These are phyloP conservation scores for Hiodon tergisus DNA, from an alignment of 2,113 vertebrate species.

Conservation along the genomic window DNA sequence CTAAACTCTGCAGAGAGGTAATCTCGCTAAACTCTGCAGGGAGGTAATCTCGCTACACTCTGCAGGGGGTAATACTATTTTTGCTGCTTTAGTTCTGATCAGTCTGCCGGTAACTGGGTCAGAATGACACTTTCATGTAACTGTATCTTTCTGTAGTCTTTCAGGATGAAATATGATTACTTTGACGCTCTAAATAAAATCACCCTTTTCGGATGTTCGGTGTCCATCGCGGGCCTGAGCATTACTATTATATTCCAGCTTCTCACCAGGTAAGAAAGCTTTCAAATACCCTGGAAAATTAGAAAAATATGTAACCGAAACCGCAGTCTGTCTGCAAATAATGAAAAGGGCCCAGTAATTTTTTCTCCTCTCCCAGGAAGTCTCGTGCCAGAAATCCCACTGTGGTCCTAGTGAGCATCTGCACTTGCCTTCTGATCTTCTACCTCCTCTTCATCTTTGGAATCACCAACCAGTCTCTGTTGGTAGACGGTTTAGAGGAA, in stretches of 20 bases:
- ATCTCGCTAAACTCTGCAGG: too few species aligned
- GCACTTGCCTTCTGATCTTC: slow-evolving; percentile 57
- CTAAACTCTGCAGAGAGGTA: too few species aligned
- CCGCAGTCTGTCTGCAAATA: neutral
- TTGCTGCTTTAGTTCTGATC: neutral
- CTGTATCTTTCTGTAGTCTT: slow-evolving; percentile 33
- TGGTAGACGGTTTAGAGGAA: neutral
- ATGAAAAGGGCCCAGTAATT: neutral
- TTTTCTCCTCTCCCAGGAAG: slow-evolving; percentile 43
- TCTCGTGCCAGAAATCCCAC: slow-evolving; percentile 40
- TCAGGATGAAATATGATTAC: slow-evolving; percentile 36
- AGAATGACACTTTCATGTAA: neutral
- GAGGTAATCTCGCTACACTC: too few species aligned
- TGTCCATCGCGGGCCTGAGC: slow-evolving; percentile 44
- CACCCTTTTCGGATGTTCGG: slow-evolving; percentile 38
- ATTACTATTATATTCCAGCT: slow-evolving; percentile 43
- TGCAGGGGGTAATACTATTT: neutral
- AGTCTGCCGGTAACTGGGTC: neutral
- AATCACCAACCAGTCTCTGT: slow-evolving; percentile 40
- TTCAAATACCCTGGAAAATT: neutral
- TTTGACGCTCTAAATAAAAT: slow-evolving; percentile 31
- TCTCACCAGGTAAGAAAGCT: slow-evolving; percentile 34
- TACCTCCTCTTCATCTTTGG: slow-evolving; percentile 63
- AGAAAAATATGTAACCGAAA: neutral
- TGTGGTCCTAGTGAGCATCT: slow-evolving; percentile 57